phyloP scores from a whole-genome alignment of 1,140 invertebrate genomes.

The Brachionus plicatilis region DNA sequence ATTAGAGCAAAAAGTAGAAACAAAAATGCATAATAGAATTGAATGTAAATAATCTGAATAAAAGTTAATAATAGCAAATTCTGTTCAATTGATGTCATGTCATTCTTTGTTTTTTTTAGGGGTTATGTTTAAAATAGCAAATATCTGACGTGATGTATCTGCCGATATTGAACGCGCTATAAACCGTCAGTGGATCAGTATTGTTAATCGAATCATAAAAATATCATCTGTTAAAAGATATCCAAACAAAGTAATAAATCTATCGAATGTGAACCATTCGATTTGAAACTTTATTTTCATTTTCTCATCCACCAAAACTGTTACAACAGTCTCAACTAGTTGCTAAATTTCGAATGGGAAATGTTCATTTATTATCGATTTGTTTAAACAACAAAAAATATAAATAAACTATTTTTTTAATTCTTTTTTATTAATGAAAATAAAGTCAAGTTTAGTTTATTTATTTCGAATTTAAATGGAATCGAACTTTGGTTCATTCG shows the following conservation, averaged over 20 bases:
- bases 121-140: too few relatives aligned
- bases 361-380: not conserved
- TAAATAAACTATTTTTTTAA: not conserved
- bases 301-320: not conserved
- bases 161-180: not conserved
- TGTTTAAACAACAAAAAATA: not conserved
- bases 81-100: too few relatives aligned
- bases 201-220: not conserved
- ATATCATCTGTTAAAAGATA: constrained; percentile 1
- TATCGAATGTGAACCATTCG: not conserved
- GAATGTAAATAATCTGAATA: too few relatives aligned
- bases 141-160: not conserved
- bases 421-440: not conserved
- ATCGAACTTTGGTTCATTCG: too few relatives aligned
- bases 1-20: too few relatives aligned
- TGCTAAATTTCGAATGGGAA: not conserved
- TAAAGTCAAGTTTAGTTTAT: not conserved
- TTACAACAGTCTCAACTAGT: not conserved
- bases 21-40: too few relatives aligned
- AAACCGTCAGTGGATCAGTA: not conserved
- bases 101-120: too few relatives aligned
- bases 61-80: too few relatives aligned
- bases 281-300: not conserved
- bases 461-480: too few relatives aligned
- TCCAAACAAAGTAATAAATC: not conserved